Evolutionary conservation across 2,113 vertebrate genomes (phyloP).

Genomic region (Dicerorhinus sumatrensis): DNA sequence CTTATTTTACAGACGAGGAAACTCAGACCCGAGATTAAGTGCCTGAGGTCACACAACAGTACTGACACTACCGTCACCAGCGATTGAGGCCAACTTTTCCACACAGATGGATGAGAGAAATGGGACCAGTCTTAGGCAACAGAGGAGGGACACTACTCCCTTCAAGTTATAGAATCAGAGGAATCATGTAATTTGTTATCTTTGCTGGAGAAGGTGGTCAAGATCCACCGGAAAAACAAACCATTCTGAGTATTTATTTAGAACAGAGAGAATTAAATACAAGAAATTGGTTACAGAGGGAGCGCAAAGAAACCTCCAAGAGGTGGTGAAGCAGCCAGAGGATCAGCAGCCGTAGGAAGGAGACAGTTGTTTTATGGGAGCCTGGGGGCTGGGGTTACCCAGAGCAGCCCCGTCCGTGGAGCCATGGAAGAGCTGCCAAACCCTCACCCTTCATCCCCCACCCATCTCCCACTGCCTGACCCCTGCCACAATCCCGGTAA

Average conservation of each 20-base stretch:
- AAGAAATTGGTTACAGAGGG: background rate
- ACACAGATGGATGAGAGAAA: background rate
- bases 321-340: background rate
- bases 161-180: background rate
- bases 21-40: background rate
- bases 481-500: background rate
- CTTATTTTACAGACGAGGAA: slow-evolving; percentile 24
- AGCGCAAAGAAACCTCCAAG: background rate
- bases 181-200: background rate
- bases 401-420: background rate
- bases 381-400: background rate
- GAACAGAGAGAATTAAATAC: background rate
- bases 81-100: background rate
- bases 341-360: background rate
- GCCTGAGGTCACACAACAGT: background rate
- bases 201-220: background rate
- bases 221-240: background rate
- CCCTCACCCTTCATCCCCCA: background rate
- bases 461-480: background rate
- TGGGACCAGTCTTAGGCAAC: background rate
- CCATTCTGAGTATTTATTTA: background rate
- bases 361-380: background rate
- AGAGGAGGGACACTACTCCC: background rate
- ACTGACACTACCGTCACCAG: background rate
- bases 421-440: background rate